phyloP scores from a whole-genome alignment of 2,113 vertebrate genomes.

The Ictalurus furcatus region DNA sequence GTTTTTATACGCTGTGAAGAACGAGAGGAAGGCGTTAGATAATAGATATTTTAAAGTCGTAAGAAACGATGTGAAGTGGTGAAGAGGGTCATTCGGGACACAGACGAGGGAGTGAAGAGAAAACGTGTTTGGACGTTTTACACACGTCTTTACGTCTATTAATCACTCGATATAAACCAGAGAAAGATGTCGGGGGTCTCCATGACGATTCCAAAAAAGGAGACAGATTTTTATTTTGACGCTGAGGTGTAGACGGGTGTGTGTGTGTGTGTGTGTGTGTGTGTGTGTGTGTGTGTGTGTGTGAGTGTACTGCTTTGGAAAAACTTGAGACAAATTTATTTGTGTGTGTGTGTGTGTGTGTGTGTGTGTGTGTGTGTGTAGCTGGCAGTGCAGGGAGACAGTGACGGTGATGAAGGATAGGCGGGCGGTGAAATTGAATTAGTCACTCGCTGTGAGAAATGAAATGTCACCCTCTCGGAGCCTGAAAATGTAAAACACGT shows the following conservation, averaged over 20 bases:
- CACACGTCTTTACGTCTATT: conserved; percentile 1
- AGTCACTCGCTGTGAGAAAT: conserved; percentile 70
- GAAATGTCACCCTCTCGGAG: conserved; percentile 72
- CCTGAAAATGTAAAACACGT: conserved; percentile 76
- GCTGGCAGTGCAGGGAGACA: conserved; percentile 51
- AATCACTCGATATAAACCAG: conserved; percentile 56
- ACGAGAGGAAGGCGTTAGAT: not conserved
- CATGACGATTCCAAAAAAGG: not conserved
- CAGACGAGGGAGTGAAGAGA: not conserved
- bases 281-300: not conserved
- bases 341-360: not conserved
- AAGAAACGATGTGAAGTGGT: not conserved
- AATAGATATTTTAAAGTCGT: not conserved
- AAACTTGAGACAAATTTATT: conserved; percentile 47
- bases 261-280: conserved; percentile 4
- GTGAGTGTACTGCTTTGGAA: conserved; percentile 34
- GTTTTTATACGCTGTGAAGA: not conserved
- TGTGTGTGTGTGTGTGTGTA: conserved; percentile 8
- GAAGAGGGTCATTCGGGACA: not conserved
- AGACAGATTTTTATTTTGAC: conserved; percentile 37
- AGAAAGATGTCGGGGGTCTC: conserved; percentile 54
- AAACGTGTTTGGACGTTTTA: not conserved
- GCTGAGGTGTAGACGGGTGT: not conserved
- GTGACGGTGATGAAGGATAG: conserved; percentile 66
- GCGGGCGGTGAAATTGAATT: conserved; percentile 73